phyloP scores from a whole-genome alignment of 2,797 vertebrate genomes.

The Pipistrellus pipistrellus region DNA sequence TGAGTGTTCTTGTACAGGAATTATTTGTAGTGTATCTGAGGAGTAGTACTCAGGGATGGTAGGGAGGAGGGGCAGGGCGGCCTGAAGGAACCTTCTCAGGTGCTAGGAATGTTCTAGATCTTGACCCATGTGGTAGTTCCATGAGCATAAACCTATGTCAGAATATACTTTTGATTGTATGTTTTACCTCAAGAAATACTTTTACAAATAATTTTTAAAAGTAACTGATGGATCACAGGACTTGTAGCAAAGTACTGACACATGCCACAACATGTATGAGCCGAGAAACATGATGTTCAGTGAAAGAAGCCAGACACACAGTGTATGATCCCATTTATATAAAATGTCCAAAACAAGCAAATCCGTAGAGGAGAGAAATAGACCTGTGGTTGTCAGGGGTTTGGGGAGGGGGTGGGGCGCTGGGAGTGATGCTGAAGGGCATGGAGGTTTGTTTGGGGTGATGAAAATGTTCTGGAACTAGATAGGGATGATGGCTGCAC shows the following conservation, averaged over 20 bases:
- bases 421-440: background rate
- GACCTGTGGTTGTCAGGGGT: background rate
- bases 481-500: background rate
- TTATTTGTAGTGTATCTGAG: background rate
- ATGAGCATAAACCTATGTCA: background rate
- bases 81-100: background rate
- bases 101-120: background rate
- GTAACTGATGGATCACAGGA: background rate
- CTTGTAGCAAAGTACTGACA: background rate
- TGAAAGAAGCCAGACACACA: background rate
- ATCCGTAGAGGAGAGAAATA: background rate
- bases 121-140: background rate
- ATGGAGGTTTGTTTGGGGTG: background rate
- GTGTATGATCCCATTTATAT: background rate
- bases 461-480: background rate
- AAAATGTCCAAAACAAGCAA: background rate
- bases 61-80: too few species aligned
- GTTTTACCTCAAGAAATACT: background rate
- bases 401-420: too few species aligned
- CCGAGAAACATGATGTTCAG: accelerated
- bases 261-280: background rate
- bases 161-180: background rate
- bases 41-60: background rate
- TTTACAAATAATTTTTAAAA: background rate
- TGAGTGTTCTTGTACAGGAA: too few species aligned